These are phyloP conservation scores for Junonia oenone DNA, from an alignment of 2,888 invertebrate genomes.

Conservation along the genomic window DNA sequence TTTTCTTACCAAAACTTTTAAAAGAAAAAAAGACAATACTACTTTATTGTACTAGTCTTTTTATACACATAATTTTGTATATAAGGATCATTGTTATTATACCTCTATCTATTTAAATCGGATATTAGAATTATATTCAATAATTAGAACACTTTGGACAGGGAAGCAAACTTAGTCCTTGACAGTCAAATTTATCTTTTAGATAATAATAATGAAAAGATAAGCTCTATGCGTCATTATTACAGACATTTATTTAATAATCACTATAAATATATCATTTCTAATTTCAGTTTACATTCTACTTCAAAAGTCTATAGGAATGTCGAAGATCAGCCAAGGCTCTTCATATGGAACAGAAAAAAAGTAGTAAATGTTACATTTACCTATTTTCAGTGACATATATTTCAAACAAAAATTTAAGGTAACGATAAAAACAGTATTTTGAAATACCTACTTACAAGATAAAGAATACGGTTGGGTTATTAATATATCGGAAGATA, in stretches of 20 bases:
- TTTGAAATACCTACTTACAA: background rate
- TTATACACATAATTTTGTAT: no score
- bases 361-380: conserved; percentile 50
- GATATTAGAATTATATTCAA: background rate
- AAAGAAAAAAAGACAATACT: no score
- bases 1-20: no score
- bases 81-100: no score
- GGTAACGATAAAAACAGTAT: conserved; percentile 5
- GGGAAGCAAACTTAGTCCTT: background rate
- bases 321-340: conserved; percentile 91
- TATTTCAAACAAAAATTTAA: background rate
- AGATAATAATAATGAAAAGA: background rate
- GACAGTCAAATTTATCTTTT: no score
- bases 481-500: background rate
- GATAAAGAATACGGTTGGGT: background rate
- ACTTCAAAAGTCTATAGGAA: conserved; percentile 88
- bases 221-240: background rate
- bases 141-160: no score
- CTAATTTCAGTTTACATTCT: conserved; percentile 86
- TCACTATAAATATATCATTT: background rate
- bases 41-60: no score
- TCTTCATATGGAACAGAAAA: conserved; percentile 88
- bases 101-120: no score
- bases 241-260: background rate
- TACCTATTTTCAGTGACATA: background rate